Conservation (phyloP, 2,797 vertebrate species). For the Eospalax fontanierii region DNA sequence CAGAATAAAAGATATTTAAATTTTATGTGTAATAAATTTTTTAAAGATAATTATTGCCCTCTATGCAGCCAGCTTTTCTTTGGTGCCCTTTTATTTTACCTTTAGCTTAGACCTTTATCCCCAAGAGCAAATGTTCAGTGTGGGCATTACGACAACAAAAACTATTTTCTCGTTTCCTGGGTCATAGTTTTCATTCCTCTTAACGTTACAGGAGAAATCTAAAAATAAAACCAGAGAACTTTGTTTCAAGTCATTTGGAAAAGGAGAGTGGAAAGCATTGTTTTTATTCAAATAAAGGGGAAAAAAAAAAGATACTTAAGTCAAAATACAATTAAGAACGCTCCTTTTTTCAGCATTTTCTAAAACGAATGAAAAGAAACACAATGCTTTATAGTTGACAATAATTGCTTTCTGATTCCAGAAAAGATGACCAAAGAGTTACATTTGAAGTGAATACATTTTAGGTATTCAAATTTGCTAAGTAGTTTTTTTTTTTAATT, state of each 20-base stretch:
- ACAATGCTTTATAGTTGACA: neutral
- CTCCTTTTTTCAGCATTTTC: neutral
- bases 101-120: constrained; percentile 24
- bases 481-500: neutral
- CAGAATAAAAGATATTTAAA: neutral
- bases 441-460: constrained; percentile 7
- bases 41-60: neutral
- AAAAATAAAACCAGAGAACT: neutral
- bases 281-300: constrained; percentile 56
- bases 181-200: neutral
- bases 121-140: neutral
- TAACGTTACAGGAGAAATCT: constrained; percentile 21
- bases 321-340: constrained; percentile 35
- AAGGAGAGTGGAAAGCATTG: neutral
- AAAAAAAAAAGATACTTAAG: neutral
- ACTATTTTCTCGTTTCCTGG: neutral
- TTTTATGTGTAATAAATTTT: neutral
- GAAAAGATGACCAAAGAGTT: constrained; percentile 6
- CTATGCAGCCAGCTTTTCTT: constrained; percentile 35
- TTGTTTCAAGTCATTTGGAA: neutral
- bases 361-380: neutral
- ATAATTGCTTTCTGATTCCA: neutral
- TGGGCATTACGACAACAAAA: neutral
- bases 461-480: constrained; percentile 33
- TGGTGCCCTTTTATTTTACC: neutral